Evolutionary conservation across 2,888 invertebrate species (phyloP), one percentile per base, ranked within the genome.

Genomic region (Nomada hirtipes): DNA sequence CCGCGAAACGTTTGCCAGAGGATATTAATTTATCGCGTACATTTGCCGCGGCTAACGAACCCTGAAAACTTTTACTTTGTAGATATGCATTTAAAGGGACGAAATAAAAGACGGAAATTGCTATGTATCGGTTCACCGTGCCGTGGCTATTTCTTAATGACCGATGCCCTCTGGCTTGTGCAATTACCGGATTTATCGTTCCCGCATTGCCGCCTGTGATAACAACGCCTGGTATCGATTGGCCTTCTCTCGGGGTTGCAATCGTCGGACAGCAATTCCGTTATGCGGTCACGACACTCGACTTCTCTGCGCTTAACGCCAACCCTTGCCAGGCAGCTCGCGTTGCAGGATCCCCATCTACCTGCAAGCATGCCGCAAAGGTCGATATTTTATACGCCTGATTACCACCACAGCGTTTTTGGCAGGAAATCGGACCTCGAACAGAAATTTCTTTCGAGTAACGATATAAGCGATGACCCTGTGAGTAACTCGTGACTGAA

Each of bases 321-420:
- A 59, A 86, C 84, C 75, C 90, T 92, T 26, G 80, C 64, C 26
- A 82, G 73, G 55, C 92, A 92, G n/a, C 90, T 92, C 47, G 92
- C 92, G 74, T 92, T 92, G 80, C 92, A 92, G 9, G 88, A 75
- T 47, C 90, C 90, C 92, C 92, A 92, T 79, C 89, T 92, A 53
- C 91, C 92, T 92, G 83, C 1, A 69, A 82, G 29, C 64, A 69
- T 57, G 50, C 7, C 70, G 60, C 55, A 60, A 83, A 64, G 29
- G 55, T 68, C 36, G n/a, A 59, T 20, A n/a, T 53, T 64, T 70
- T 63, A 55, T 36, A 13, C 13, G 13, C 26, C 29, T 47, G 67
- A 78, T 67, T 2, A 29, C 29, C 36, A 23, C 23, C 18, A 1
- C 4, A 2, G 18, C 7, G 10, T 61, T 36, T 55, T 18, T 68